Base-by-base conservation (phyloP, 2,113 vertebrate species). In the Sorex araneus region DNA sequence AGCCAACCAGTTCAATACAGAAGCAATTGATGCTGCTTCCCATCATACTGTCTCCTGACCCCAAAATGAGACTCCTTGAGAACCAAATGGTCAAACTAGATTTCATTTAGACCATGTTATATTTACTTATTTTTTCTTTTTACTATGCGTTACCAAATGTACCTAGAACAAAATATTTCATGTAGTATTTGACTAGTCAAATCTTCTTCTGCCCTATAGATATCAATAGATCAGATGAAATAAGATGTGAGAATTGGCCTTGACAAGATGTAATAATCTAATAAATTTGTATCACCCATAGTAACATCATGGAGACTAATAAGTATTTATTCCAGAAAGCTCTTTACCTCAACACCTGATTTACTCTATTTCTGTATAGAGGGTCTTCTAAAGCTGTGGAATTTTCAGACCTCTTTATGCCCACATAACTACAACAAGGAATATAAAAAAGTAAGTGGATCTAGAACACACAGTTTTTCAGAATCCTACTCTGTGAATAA, bases 101-200 rank as follows among this genome's bases (percentile, higher is more conserved):
- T 87, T 87, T 36, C 11, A 27, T 73, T 89, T 69, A 12, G 34
- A 27, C 66, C 10, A 64, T 74, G 67, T 34, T 25, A 81, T 87
- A 60, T 45, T 71, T 47, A 19, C 23, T 63, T 36, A 69, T 75
- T 54, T 78, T 84, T 87, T 50, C 57, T 89, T 94, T 91, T 89
- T 47, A 84, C 18, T 84, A 36, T 78, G 27, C 15, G 25, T 91
- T 57, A 74, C 60, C 34, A 74, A 79, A 66, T 84, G 89, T 16
- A 57, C 57, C 64, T 70, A 80, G 23, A 77, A 57, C 16, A 91
- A 76, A 90, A 80, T 30, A 77, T 0, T 69, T 85, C 25, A 70
- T 43, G 36, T 83, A 85, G 70, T 2, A 5, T 66, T 85, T 71
- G 18, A 4, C 45, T 50, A 40, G 6, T 36, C 47, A 64, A 86